These are phyloP conservation scores for Phanerotoma sp. DNA, from an alignment of 2,888 invertebrate species.

Conservation along the genomic window DNA sequence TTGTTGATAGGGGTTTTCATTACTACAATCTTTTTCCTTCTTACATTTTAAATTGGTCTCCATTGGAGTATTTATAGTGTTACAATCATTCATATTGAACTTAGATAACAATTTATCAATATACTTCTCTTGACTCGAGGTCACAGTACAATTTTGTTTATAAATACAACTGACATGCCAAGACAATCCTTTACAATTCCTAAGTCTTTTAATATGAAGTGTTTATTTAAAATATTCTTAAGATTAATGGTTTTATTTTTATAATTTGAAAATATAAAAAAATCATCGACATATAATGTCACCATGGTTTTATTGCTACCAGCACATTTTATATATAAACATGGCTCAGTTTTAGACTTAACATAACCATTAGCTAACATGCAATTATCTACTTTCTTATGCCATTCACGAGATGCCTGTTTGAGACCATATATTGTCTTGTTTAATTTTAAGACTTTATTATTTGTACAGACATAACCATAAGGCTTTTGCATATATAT, in stretches of 20 bases:
- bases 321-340: conserved; percentile 19
- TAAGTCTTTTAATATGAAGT: conserved; percentile 25
- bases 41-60: too few relatives aligned
- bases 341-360: conserved; percentile 24
- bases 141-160: background rate
- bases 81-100: conserved; percentile 26
- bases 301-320: conserved; percentile 10
- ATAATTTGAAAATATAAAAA: conserved; percentile 21
- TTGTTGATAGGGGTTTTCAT: conserved; percentile 18
- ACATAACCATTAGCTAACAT: conserved; percentile 12
- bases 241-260: background rate
- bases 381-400: conserved; percentile 26
- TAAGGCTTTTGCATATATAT: background rate
- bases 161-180: conserved; percentile 24
- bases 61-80: conserved; percentile 25
- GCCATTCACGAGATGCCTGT: conserved; percentile 35
- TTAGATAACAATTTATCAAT: conserved; percentile 12
- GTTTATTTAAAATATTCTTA: conserved; percentile 2
- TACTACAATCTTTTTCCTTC: background rate
- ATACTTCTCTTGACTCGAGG: conserved; percentile 20
- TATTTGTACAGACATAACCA: background rate
- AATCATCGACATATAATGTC: conserved; percentile 30
- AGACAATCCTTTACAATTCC: conserved; percentile 21
- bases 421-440: conserved; percentile 32
- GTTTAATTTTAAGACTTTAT: background rate